phyloP scores from a whole-genome alignment of 2,113 vertebrate genomes.

The Platysteira castanea region DNA sequence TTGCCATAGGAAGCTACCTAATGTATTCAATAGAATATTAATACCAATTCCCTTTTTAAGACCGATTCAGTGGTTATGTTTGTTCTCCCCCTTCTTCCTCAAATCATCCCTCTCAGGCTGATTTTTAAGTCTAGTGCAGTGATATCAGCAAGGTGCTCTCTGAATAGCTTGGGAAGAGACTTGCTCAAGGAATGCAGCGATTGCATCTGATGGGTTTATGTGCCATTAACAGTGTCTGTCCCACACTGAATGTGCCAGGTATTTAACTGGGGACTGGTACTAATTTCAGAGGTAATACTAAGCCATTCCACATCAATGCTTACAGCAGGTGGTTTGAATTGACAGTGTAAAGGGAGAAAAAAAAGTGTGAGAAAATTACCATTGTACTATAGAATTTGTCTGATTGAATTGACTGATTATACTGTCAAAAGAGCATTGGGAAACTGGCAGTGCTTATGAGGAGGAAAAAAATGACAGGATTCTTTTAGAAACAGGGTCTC shows the following conservation, averaged over 20 bases:
- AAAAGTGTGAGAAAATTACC: constrained; percentile 81
- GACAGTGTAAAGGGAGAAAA: constrained; percentile 74
- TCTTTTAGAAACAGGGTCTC: constrained; percentile 58
- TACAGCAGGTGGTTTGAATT: constrained; percentile 84
- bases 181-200: constrained; percentile 72
- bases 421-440: constrained; percentile 73
- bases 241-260: constrained; percentile 80
- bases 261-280: constrained; percentile 91
- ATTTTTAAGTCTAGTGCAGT: background rate
- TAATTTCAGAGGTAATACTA: constrained; percentile 98
- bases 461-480: constrained; percentile 62
- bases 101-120: constrained; percentile 24
- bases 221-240: constrained; percentile 80
- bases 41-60: background rate
- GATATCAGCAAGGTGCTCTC: constrained; percentile 56
- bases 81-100: background rate
- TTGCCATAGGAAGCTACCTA: background rate
- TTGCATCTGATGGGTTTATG: constrained; percentile 81
- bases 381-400: constrained; percentile 85
- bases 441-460: constrained; percentile 61
- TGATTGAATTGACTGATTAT: constrained; percentile 88
- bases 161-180: constrained; percentile 62
- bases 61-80: background rate
- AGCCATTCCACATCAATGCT: constrained; percentile 87
- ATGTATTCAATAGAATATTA: background rate